Evolutionary conservation across 2,113 vertebrate species (phyloP).

Genomic region (Erythrocercus mccallii): DNA sequence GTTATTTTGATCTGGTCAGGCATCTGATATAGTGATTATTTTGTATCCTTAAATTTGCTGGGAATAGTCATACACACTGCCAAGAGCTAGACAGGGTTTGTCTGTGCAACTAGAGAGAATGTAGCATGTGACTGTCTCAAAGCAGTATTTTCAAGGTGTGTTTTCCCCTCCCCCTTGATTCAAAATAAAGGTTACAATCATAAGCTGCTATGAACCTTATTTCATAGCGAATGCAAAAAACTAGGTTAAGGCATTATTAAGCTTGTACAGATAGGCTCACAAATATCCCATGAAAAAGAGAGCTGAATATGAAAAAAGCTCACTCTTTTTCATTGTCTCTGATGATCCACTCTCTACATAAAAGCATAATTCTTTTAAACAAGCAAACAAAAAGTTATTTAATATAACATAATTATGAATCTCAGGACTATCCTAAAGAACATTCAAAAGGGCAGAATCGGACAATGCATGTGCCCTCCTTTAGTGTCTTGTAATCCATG

Average conservation of each 20-base stretch:
- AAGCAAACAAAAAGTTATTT: neutral
- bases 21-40: neutral
- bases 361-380: neutral
- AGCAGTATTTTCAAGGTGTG: neutral
- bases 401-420: neutral
- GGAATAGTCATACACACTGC: neutral
- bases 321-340: neutral
- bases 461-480: neutral
- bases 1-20: neutral
- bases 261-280: neutral
- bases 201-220: neutral
- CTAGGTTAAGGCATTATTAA: conserved; percentile 27
- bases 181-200: neutral
- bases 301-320: neutral
- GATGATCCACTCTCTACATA: neutral
- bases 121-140: neutral
- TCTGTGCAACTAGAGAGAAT: neutral
- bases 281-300: neutral
- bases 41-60: neutral
- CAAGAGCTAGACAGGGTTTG: neutral
- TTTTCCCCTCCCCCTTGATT: neutral
- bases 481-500: neutral
- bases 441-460: neutral
- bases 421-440: neutral
- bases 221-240: neutral